A percentile compares a stretch with the other conserved stretches of the same genome.
phyloP scores from a whole-genome alignment of 2,113 vertebrate species.

The Monarcha castaneiventris region DNA sequence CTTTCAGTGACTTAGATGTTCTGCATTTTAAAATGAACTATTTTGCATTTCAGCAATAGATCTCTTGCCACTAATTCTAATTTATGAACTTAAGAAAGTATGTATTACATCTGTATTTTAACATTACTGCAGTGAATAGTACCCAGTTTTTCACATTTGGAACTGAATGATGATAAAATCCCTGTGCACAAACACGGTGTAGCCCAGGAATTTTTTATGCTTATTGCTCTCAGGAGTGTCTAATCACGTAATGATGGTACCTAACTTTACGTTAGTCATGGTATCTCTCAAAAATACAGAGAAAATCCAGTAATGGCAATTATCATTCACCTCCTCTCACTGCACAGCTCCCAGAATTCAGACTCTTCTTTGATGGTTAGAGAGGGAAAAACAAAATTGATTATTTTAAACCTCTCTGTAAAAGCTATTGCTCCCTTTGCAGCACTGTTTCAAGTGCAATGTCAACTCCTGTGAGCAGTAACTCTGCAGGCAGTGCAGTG shows the following conservation, averaged over 20 bases:
- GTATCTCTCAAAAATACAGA: not conserved
- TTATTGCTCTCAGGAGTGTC: not conserved
- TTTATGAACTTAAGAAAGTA: not conserved
- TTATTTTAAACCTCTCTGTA: conserved; percentile 56
- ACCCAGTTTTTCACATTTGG: not conserved
- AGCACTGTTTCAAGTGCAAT: conserved; percentile 47
- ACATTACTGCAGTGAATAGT: not conserved
- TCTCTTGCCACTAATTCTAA: not conserved
- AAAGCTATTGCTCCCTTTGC: conserved; percentile 34
- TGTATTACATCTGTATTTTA: not conserved
- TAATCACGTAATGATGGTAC: not conserved
- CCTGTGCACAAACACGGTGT: not conserved
- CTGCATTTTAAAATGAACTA: not conserved
- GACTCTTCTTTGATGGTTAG: conserved; percentile 21
- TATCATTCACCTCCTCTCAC: conserved; percentile 25
- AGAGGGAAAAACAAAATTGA: conserved; percentile 59
- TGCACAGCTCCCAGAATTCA: conserved; percentile 8
- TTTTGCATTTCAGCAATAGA: not conserved
- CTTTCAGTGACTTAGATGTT: not conserved
- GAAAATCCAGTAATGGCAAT: conserved; percentile 1
- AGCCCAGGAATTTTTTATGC: not conserved
- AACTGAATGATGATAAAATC: not conserved
- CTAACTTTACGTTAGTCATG: not conserved
- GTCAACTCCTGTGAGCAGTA: conserved; percentile 54
- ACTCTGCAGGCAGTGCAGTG: conserved; percentile 55